Evolutionary conservation across 1,140 invertebrate genomes (phyloP), one percentile per base, ranked within the genome.

Genomic region (Luehdorfia chinensis): DNA sequence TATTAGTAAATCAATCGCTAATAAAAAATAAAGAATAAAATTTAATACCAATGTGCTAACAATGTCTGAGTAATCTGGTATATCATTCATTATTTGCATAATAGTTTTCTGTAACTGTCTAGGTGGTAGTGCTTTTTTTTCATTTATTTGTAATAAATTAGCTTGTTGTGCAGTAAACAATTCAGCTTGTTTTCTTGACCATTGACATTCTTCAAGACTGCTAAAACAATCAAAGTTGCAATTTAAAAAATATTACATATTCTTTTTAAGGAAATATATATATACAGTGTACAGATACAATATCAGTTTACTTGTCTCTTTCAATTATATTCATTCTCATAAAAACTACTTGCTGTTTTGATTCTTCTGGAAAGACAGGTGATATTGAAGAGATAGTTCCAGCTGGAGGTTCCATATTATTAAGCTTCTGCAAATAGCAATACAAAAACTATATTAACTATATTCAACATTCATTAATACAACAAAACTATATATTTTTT

Each of bases 141-240:
- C 94, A 81, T 96, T 94, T 15, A 92, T 93, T 69, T 94, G 91
- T 44, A 97, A 72, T 34, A 96, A 84, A 59, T 92, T 92, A 5
- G 94, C 94, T 88, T 97, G 93, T 62, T 95, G 93, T 2, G 94
- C 92, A 51, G 96, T 93, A 68, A 96, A 95, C 28, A 95, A 87
- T 83, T 97, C 95, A 0, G 95, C 95, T 87, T 97, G 95, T 66
- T 93, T 92, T 47, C 93, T 91, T 1, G 94, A 95, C 93, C 94
- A 95, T 44, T 91, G 89, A 54, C 90, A 89, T 55, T 89, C 88
- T 61, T 79, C 87, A 58, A 86, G 87, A 21, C 54, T 74, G 52
- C 72, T 77, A 25, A 54, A 77, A 66, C 14, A 56, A 45, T 27
- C 18, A 39, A 41, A 47, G 7, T 41, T 39, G n/a, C n/a, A n/a